Evolutionary conservation across 2,888 invertebrate species (phyloP), one percentile per base, ranked within the genome.

Genomic region (Eumerus sabulonum): DNA sequence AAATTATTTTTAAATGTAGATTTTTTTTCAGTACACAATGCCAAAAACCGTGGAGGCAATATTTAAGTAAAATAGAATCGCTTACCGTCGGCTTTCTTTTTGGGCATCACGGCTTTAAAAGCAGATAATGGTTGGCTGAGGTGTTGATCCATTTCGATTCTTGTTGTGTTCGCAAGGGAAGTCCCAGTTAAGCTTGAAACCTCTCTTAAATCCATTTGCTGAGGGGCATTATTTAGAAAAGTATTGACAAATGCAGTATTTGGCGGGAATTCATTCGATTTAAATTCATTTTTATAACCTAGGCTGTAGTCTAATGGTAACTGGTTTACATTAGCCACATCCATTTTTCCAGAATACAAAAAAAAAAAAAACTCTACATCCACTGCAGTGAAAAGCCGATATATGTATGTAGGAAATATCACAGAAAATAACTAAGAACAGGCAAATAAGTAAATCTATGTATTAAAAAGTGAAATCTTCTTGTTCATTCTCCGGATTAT

Each of bases 11-110:
- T n/a, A n/a, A n/a, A n/a, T n/a, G n/a, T n/a, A n/a, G n/a, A n/a
- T n/a, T n/a, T n/a, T n/a, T n/a, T n/a, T n/a, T n/a, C n/a, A n/a
- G n/a, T n/a, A n/a, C n/a, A n/a, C n/a, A n/a, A n/a, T n/a, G n/a
- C n/a, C n/a, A n/a, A n/a, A n/a, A n/a, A n/a, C n/a, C n/a, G n/a
- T n/a, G n/a, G n/a, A n/a, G n/a, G n/a, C n/a, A n/a, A n/a, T n/a
- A n/a, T n/a, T n/a, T n/a, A n/a, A n/a, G n/a, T n/a, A n/a, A n/a
- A n/a, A n/a, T n/a, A n/a, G n/a, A n/a, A n/a, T n/a, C n/a, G n/a
- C 88, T 88, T 86, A 87, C 88, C 89, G 88, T 89, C 88, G 88
- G 87, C 74, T 82, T 88, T 87, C 82, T 88, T 87, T 83, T 89
- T 88, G 48, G 88, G 88, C 70, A 87, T 82, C 59, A 88, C 88